A percentile compares a stretch with the other conserved stretches of the same genome.
These are phyloP conservation scores for Gasteruption jaculator DNA, from an alignment of 2,888 invertebrate species.

Conservation along the genomic window DNA sequence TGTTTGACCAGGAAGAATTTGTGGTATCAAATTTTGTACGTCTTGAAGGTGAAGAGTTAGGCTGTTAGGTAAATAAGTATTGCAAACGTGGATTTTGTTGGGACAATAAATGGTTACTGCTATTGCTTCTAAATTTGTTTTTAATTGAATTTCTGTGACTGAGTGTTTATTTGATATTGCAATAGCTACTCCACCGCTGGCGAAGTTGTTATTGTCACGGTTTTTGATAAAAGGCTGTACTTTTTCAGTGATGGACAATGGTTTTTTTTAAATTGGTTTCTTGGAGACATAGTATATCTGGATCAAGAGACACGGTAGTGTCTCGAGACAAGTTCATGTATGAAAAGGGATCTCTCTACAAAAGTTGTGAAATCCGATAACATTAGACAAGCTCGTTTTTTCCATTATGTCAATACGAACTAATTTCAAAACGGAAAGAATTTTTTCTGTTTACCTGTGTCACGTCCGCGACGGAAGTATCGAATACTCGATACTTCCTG, in stretches of 20 bases:
- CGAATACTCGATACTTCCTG: too few relatives aligned
- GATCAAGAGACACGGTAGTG: too few relatives aligned
- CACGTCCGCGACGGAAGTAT: too few relatives aligned
- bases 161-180: constrained; percentile 10
- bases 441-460: too few relatives aligned
- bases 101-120: constrained; percentile 12
- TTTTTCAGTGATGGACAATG: constrained; percentile 6
- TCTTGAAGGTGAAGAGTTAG: constrained; percentile 8
- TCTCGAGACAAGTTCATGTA: too few relatives aligned
- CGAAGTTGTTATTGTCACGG: constrained; percentile 6
- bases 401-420: too few relatives aligned
- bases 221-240: constrained; percentile 15
- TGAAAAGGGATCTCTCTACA: too few relatives aligned
- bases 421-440: too few relatives aligned
- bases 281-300: constrained; percentile 6
- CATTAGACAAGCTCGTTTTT: too few relatives aligned
- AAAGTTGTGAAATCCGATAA: too few relatives aligned
- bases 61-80: constrained; percentile 22
- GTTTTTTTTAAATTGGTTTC: constrained; percentile 13
- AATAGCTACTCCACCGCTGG: constrained; percentile 19
- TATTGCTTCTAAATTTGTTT: constrained; percentile 20
- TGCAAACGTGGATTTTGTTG: constrained; percentile 17
- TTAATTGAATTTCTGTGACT: constrained; percentile 11
- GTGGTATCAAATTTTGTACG: constrained; percentile 15
- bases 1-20: constrained; percentile 23